These are phyloP conservation scores for Conopomorpha cramerella DNA, from an alignment of 1,140 invertebrate genomes.

Conservation along the genomic window DNA sequence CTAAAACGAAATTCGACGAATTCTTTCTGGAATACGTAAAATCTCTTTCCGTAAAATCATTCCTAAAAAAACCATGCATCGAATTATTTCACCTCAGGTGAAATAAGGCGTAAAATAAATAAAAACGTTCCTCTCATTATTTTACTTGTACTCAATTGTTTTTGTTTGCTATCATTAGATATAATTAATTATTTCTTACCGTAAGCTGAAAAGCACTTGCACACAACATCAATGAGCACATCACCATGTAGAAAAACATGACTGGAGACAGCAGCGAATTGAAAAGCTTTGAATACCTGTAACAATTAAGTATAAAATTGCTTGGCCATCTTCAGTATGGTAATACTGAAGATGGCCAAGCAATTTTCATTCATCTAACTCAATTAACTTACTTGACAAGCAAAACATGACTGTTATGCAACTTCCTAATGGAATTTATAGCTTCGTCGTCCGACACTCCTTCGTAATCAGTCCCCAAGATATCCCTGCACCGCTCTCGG, in stretches of 20 bases:
- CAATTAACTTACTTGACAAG: slow-evolving; percentile 17
- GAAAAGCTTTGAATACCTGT: slow-evolving; percentile 5
- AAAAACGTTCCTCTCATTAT: no score
- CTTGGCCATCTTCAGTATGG: background rate
- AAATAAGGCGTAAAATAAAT: no score
- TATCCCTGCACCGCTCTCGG: slow-evolving; percentile 15
- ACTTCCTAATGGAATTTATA: slow-evolving; percentile 21
- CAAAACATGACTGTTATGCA: slow-evolving; percentile 26
- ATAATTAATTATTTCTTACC: no score
- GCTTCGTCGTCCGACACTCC: slow-evolving; percentile 7
- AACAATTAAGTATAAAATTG: slow-evolving; percentile 1
- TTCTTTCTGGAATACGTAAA: no score
- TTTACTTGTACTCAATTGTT: background rate
- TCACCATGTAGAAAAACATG: slow-evolving; percentile 11
- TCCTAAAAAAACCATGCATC: no score
- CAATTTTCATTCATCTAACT: background rate
- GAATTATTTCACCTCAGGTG: no score
- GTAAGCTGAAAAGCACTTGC: slow-evolving; percentile 9
- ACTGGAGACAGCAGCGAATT: slow-evolving; percentile 10
- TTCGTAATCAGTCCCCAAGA: slow-evolving; percentile 14
- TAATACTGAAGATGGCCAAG: background rate
- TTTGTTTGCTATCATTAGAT: no score
- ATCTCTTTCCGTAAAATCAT: no score
- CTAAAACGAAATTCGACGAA: no score
- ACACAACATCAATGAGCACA: slow-evolving; percentile 11